Conservation (phyloP, 64 coral and sea anemone genomes). For the Montipora efflorescens region DNA sequence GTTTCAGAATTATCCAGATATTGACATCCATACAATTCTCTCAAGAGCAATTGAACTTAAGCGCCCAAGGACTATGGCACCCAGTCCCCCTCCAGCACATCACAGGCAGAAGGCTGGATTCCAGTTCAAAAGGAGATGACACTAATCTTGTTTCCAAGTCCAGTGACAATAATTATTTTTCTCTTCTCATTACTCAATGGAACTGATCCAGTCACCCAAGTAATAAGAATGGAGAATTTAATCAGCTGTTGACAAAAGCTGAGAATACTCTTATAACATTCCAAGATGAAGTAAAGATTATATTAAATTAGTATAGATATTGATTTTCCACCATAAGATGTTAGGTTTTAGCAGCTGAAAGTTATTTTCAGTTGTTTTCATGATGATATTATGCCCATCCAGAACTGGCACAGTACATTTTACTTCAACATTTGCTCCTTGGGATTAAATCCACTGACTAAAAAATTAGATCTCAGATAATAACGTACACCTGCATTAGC, state of each 20-base stretch:
- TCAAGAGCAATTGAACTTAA: slow-evolving; percentile 79
- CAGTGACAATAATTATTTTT: not conserved
- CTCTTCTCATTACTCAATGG: no score
- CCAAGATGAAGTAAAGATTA: not conserved
- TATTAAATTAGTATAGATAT: not conserved
- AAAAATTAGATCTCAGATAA: no score
- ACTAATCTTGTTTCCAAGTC: not conserved
- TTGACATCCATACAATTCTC: slow-evolving; percentile 64
- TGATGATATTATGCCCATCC: no score
- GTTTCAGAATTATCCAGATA: slow-evolving; percentile 76
- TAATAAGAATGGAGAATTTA: not conserved
- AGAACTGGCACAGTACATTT: no score
- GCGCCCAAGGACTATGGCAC: slow-evolving; percentile 7
- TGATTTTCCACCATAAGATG: not conserved
- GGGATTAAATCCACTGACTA: no score
- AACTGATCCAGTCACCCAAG: not conserved
- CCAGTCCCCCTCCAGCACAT: not conserved
- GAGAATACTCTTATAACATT: not conserved
- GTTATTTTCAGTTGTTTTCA: no score
- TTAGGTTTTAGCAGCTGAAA: no score
- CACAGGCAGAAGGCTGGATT: slow-evolving; percentile 51
- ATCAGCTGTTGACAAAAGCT: not conserved
- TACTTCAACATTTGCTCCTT: no score
- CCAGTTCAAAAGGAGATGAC: slow-evolving; percentile 64
- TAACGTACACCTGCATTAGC: no score